Conservation (phyloP, 2,113 vertebrate species). For the Macquaria ambigua region DNA sequence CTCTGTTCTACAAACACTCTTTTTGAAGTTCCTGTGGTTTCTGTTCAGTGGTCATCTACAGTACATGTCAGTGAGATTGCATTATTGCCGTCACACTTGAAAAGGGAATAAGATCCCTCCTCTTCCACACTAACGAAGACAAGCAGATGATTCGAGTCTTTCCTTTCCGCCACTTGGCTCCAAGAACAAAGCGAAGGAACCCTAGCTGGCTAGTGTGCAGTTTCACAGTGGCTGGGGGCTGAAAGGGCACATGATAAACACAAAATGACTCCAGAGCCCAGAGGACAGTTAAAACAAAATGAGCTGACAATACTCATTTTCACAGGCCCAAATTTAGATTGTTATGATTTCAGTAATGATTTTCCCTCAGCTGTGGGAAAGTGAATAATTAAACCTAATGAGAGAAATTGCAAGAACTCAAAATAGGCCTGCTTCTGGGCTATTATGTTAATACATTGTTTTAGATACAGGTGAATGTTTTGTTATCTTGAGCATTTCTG, state of each 20-base stretch:
- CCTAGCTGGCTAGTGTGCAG: constrained; percentile 52
- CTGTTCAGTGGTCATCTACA: constrained; percentile 51
- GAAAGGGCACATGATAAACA: constrained; percentile 68
- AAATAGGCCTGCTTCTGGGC: constrained; percentile 34
- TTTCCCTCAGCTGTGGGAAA: constrained; percentile 60
- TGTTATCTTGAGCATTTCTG: constrained; percentile 42
- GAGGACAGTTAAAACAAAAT: constrained; percentile 72
- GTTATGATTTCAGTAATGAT: constrained; percentile 65
- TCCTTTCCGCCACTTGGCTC: constrained; percentile 66
- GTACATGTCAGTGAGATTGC: constrained; percentile 18
- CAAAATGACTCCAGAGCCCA: constrained; percentile 60
- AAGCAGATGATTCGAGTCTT: constrained; percentile 58
- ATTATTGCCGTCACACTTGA: constrained; percentile 34
- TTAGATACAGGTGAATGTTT: constrained; percentile 54
- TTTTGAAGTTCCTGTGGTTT: constrained; percentile 35
- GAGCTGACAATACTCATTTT: constrained; percentile 73
- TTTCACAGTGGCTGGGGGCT: constrained; percentile 47
- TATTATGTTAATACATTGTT: constrained; percentile 35
- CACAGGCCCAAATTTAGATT: constrained; percentile 64
- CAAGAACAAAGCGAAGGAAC: constrained; percentile 75
- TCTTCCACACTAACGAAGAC: constrained; percentile 61
- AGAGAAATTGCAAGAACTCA: constrained; percentile 32
- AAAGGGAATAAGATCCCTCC: constrained; percentile 27
- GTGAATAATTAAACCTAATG: constrained; percentile 68
- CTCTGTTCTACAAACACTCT: constrained; percentile 50